Base-by-base conservation (phyloP, 2,888 invertebrate species). In the Lapara coniferarum region DNA sequence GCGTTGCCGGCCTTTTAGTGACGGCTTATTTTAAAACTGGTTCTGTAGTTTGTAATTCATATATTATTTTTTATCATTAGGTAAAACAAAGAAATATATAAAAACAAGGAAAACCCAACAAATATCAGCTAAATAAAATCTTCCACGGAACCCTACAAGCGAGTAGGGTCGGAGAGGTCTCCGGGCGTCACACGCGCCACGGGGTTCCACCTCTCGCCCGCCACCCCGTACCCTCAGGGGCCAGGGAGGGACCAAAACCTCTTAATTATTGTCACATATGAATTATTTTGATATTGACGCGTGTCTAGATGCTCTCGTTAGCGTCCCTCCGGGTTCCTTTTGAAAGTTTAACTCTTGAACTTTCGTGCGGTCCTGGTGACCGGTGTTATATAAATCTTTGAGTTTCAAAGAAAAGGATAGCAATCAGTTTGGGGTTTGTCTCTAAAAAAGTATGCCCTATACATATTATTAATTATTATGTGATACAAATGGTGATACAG, bases 251-350 rank as follows among this genome's bases (percentile, higher is more conserved):
- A 66, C 66, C 66, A 37, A 69, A 69, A 67, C 69, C 69, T 71
- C 71, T 72, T 71, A 75, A 73, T 75, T 72, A 75, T 73, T 74
- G 72, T 79, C 75, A 76, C 74, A 72, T 76, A 76, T 80, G 91
- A 91, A 89, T 91, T 90, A 91, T 91, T 90, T 90, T 87, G 88
- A 86, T 89, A 91, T 90, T 87, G 90, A 88, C 87, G 88, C 85
- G 83, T 53, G 53, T 74, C 78, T 80, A 80, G 74, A 75, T 77
- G 75, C 75, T 75, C 78, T 78, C 78, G 78, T 80, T 80, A 80
- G 74, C 73, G 74, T 79, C 78, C 80, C 80, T 77, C 75, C 71
- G 77, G 80, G 71, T 75, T 80, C 78, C 78, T 79, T 80, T 81
- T 76, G 75, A 78, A 73, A 49, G 46, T 19, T 55, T 56, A 25